These are phyloP conservation scores for Porites divaricata DNA, from an alignment of 92 coral and sea anemone species.

Conservation along the genomic window DNA sequence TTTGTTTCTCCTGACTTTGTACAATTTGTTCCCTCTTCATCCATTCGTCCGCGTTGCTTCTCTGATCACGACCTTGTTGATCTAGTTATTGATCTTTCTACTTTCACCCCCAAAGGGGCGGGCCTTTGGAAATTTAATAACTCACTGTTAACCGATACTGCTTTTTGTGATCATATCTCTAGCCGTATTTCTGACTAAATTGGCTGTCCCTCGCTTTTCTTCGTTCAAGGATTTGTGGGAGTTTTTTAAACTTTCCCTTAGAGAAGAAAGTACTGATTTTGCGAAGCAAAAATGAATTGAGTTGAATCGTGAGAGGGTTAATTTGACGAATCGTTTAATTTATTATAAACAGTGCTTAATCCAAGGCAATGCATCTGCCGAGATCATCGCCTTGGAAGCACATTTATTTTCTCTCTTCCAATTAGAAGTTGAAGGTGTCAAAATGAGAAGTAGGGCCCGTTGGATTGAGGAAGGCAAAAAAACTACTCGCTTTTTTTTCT, in stretches of 20 bases:
- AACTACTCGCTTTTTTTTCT: slow-evolving; percentile 14
- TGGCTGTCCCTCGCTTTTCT: background rate
- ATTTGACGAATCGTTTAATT: too few relatives aligned
- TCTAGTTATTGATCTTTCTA: background rate
- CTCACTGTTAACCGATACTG: background rate
- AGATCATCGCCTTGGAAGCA: background rate
- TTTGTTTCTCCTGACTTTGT: background rate
- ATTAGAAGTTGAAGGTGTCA: background rate
- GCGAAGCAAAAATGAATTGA: too few relatives aligned
- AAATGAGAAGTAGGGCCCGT: background rate
- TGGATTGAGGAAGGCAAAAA: slow-evolving; percentile 55
- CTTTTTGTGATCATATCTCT: background rate
- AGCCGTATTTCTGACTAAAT: background rate
- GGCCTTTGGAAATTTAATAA: slow-evolving; percentile 42
- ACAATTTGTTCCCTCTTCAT: background rate
- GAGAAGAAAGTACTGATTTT: too few relatives aligned
- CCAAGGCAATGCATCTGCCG: background rate
- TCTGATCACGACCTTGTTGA: slow-evolving; percentile 42
- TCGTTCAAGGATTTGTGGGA: slow-evolving; percentile 47
- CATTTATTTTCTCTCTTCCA: background rate
- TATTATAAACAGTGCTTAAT: background rate
- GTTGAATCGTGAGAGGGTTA: too few relatives aligned
- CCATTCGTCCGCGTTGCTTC: slow-evolving; percentile 15
- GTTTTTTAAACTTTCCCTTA: too few relatives aligned
- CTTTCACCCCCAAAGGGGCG: background rate